A percentile compares a stretch with the other conserved stretches of the same genome.
Conservation (phyloP, 2,113 vertebrate genomes). For the Panurus biarmicus region DNA sequence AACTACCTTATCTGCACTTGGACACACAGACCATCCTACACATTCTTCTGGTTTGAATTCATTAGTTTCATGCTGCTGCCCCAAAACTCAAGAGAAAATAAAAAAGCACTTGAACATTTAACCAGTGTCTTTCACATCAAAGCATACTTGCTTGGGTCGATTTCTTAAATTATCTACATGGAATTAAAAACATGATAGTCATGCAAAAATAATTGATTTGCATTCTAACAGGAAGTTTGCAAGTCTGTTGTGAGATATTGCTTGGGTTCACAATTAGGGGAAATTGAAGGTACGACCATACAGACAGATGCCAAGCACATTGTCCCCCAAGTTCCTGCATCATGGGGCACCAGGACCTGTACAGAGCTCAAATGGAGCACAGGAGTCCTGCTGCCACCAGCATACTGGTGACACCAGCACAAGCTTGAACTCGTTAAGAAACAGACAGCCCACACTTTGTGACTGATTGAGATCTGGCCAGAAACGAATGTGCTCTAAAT, state of each 20-base stretch:
- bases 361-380: not conserved
- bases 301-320: not conserved
- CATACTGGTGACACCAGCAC: not conserved
- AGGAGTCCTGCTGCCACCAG: not conserved
- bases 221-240: not conserved
- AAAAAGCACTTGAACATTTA: not conserved
- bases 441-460: not conserved
- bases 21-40: constrained; percentile 18
- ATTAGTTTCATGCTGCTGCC: not conserved
- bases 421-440: not conserved
- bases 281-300: fast-evolving
- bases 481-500: not conserved
- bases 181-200: not conserved
- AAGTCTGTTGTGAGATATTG: not conserved
- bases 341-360: not conserved
- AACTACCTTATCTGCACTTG: constrained; percentile 30
- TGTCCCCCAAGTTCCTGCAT: fast-evolving
- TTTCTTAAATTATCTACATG: not conserved
- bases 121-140: not conserved
- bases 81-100: not conserved
- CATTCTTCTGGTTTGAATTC: constrained; percentile 39
- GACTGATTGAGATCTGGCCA: not conserved
- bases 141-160: not conserved
- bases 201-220: not conserved
- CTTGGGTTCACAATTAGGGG: not conserved